These are phyloP conservation scores for Drosophila tristis DNA, from an alignment of 1,140 invertebrate species.

Conservation along the genomic window DNA sequence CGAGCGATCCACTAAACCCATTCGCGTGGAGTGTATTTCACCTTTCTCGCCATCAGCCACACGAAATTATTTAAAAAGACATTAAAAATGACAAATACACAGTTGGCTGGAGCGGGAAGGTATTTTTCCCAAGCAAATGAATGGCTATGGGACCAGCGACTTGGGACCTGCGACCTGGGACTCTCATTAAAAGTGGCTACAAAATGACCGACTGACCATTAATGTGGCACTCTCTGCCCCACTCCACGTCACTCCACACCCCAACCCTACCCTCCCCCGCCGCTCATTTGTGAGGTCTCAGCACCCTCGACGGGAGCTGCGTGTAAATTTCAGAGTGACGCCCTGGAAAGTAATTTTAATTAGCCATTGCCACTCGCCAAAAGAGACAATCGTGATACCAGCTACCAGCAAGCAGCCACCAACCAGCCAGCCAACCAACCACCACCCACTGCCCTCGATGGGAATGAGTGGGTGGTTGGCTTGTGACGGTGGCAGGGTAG, in stretches of 20 bases:
- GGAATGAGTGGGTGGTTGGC: conserved; percentile 1
- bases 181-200: conserved; percentile 65
- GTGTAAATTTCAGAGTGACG: conserved; percentile 61
- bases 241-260: too few relatives aligned
- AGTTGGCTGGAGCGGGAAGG: conserved; percentile 26
- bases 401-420: not conserved
- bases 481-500: too few relatives aligned
- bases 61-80: conserved; percentile 63
- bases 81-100: conserved; percentile 63
- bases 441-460: not conserved
- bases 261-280: too few relatives aligned
- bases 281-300: not conserved
- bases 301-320: conserved; percentile 1
- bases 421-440: conserved; percentile 3
- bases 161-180: conserved; percentile 10
- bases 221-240: conserved; percentile 22
- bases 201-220: conserved; percentile 61
- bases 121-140: conserved; percentile 50
- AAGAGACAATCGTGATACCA: not conserved
- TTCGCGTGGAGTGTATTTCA: conserved; percentile 20
- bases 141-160: too few relatives aligned
- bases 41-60: conserved; percentile 42
- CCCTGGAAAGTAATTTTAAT: conserved; percentile 74
- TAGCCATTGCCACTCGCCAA: conserved; percentile 50
- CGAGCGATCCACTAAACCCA: conserved; percentile 25